Evolutionary conservation across 2,113 vertebrate species (phyloP).

Genomic region (Vidua macroura): DNA sequence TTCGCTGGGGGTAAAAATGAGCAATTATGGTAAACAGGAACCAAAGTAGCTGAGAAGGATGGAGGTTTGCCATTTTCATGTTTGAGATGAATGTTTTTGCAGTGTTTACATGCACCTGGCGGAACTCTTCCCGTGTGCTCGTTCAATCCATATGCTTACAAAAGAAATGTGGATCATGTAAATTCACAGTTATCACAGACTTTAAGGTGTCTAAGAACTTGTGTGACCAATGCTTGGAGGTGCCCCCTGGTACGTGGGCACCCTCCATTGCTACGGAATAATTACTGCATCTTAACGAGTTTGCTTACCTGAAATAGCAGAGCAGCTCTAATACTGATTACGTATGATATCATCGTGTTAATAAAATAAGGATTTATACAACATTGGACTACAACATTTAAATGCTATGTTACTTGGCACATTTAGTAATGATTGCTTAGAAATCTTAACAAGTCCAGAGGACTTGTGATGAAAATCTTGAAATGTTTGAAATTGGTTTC

Average conservation of each 20-base stretch:
- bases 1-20: constrained; percentile 53
- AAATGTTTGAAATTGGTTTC: constrained; percentile 75
- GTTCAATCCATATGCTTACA: constrained; percentile 31
- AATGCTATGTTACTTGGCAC: constrained; percentile 95
- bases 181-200: constrained; percentile 79
- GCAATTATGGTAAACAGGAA: constrained; percentile 60
- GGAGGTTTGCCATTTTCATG: constrained; percentile 60
- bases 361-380: constrained; percentile 93
- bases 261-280: constrained; percentile 64
- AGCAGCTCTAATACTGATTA: constrained; percentile 85
- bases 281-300: constrained; percentile 71
- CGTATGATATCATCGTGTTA: constrained; percentile 75
- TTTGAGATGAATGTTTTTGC: constrained; percentile 68
- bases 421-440: constrained; percentile 85
- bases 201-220: constrained; percentile 75
- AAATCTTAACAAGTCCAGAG: constrained; percentile 79
- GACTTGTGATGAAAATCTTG: constrained; percentile 83
- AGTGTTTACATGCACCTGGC: constrained; percentile 41
- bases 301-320: constrained; percentile 81
- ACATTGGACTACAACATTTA: constrained; percentile 80
- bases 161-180: constrained; percentile 69
- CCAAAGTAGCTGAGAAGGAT: constrained; percentile 56
- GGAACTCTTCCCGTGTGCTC: constrained; percentile 31
- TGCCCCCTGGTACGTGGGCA: constrained; percentile 46
- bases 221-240: constrained; percentile 64